These are phyloP conservation scores for Neoscelio sp. DNA, from an alignment of 2,888 invertebrate species.

Conservation along the genomic window DNA sequence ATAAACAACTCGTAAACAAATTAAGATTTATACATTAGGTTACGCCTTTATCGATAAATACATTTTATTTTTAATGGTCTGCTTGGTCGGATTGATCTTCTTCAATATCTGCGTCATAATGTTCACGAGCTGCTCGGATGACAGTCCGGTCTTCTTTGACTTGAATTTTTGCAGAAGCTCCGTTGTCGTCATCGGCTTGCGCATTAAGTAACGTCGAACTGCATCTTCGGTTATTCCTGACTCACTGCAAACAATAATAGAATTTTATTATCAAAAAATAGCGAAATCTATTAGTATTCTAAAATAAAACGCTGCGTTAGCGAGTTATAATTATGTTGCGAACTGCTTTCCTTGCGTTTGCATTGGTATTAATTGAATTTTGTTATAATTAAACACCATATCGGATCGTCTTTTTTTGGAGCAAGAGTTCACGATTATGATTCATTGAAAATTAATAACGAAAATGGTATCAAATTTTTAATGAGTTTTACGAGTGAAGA, in stretches of 20 bases:
- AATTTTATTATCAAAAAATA: not conserved
- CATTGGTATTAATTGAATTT: too few relatives aligned
- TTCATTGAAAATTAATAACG: too few relatives aligned
- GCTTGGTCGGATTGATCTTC: slow-evolving; percentile 96
- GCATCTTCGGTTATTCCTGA: slow-evolving; percentile 97
- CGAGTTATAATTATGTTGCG: too few relatives aligned
- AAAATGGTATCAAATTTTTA: too few relatives aligned
- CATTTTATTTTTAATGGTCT: slow-evolving; percentile 96
- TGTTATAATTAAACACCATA: too few relatives aligned
- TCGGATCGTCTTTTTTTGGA: too few relatives aligned
- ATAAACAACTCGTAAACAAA: not conserved
- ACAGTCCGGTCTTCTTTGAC: slow-evolving; percentile 95
- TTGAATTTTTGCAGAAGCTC: slow-evolving; percentile 98
- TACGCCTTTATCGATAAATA: slow-evolving; percentile 93
- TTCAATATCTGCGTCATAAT: slow-evolving; percentile 97
- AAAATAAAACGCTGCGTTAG: too few relatives aligned
- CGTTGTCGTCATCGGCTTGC: slow-evolving; percentile 99
- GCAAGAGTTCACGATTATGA: too few relatives aligned
- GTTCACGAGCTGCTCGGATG: slow-evolving; percentile 95
- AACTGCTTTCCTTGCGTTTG: too few relatives aligned
- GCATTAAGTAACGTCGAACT: slow-evolving; percentile 95
- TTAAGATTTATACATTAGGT: slow-evolving; percentile 68
- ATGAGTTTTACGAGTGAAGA: too few relatives aligned
- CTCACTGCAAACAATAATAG: slow-evolving; percentile 85
- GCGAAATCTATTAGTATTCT: too few relatives aligned